phyloP scores from a whole-genome alignment of 1,140 invertebrate species.

The Meloidogyne chitwoodi region DNA sequence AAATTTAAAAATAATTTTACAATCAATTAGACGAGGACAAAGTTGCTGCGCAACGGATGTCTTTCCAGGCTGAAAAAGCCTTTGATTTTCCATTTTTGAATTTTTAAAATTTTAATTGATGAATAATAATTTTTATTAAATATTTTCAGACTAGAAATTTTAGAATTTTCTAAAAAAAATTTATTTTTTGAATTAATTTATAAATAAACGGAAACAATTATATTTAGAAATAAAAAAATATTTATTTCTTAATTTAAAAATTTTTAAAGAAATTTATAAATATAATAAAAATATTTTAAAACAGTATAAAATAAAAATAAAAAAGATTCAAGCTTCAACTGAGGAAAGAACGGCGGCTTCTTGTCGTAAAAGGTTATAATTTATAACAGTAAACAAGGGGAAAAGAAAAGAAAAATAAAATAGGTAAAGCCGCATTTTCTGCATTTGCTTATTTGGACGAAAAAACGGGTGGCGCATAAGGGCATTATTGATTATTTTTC shows the following conservation, averaged over 20 bases:
- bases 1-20: not conserved
- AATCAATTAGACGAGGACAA: conserved; percentile 15
- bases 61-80: conserved; percentile 13
- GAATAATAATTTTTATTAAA: not conserved
- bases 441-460: not conserved
- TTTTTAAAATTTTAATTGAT: too few relatives aligned
- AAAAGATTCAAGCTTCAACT: not conserved
- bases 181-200: not conserved
- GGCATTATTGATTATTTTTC: not conserved
- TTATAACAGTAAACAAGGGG: too few relatives aligned
- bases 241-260: not conserved
- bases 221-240: not conserved
- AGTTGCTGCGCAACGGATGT: conserved; percentile 3
- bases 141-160: not conserved
- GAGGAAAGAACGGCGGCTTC: not conserved
- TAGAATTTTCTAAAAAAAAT: not conserved
- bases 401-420: not conserved
- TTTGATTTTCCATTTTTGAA: not conserved
- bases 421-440: not conserved
- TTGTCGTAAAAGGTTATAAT: not conserved
- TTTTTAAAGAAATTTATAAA: not conserved
- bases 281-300: not conserved
- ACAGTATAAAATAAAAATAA: not conserved
- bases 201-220: not conserved
- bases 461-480: not conserved